Conservation (phyloP, 2,797 vertebrate species). For the Psittacula echo region DNA sequence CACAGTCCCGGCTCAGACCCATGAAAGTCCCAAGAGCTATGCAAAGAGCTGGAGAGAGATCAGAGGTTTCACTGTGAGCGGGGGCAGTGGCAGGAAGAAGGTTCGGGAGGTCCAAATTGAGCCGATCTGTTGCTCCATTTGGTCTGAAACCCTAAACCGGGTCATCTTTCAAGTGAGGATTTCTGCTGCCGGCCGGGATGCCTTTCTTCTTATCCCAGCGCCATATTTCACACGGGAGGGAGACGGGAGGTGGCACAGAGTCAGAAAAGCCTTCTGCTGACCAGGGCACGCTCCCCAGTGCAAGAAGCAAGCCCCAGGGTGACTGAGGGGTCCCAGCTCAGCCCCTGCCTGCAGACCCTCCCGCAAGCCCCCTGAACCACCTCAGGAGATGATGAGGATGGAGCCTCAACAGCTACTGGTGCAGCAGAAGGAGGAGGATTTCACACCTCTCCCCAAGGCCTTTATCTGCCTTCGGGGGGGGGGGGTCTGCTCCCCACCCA, state of each 20-base stretch:
- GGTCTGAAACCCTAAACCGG: slow-evolving; percentile 21
- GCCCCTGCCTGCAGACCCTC: neutral
- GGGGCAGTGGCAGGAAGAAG: slow-evolving; percentile 34
- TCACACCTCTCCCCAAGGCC: neutral
- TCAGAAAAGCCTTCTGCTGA: neutral
- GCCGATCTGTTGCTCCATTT: neutral
- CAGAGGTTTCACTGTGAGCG: neutral
- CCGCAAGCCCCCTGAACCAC: fast-evolving
- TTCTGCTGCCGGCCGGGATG: neutral
- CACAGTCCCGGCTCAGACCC: neutral
- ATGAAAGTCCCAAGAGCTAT: neutral
- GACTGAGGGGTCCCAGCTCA: neutral
- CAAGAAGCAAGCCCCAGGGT: fast-evolving
- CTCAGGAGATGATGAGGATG: fast-evolving
- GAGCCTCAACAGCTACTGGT: neutral
- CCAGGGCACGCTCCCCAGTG: neutral
- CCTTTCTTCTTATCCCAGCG: neutral
- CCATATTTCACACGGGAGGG: neutral
- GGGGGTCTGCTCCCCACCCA: neutral
- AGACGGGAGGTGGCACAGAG: neutral
- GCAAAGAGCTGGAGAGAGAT: slow-evolving; percentile 31
- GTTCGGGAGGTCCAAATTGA: neutral
- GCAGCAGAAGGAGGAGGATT: neutral
- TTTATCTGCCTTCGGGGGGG: fast-evolving
- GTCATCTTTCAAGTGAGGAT: neutral